Evolutionary conservation across 2,113 vertebrate species (phyloP), one percentile per base, ranked within the genome.

Genomic region (Pionites leucogaster): DNA sequence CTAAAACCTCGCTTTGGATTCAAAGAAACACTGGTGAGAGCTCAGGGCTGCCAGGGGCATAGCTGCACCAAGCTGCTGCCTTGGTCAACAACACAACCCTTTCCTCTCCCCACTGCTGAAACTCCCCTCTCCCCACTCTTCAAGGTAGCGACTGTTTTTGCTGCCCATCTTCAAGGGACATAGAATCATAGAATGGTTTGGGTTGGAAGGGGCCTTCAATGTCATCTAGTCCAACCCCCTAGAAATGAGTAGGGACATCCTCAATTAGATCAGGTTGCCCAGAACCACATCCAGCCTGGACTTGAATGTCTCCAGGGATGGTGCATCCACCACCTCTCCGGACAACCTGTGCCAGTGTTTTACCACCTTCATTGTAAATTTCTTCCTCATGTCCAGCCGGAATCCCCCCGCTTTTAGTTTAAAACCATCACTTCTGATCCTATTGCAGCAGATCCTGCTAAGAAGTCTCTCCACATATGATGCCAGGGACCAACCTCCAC

Each of bases 61-160:
- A 5, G 49, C 20, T 39, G 49, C 35, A n/a, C 23, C 59, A 50
- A 15, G 64, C 41, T 82, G 47, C 71, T 78, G 37, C 72, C 59
- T 72, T 11, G 8, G 77, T 53, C 16, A 18, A 41, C 1, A 0
- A 3, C 18, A 29, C 5, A 10, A 31, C 10, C 10, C 28, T 27
- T 46, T 52, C 39, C 42, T 29, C 0, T 0, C 11, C 55, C 39
- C 0, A 0, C 44, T 24, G 11, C 50, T 35, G 25, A 35, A 80
- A 20, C 12, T 82, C 17, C 25, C 18, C 39, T 77, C 31, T 77
- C 23, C 29, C 12, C 1, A 0, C 7, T 47, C 53, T 46, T 52
- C 7, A 13, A 60, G 70, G 71, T 28, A 20, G 12, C 1, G 0
- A 24, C 28, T 39, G 6, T 29, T 53, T 31, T 65, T 11, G 6